Conservation (phyloP, 2,113 vertebrate genomes). For the Gadus chalcogrammus region DNA sequence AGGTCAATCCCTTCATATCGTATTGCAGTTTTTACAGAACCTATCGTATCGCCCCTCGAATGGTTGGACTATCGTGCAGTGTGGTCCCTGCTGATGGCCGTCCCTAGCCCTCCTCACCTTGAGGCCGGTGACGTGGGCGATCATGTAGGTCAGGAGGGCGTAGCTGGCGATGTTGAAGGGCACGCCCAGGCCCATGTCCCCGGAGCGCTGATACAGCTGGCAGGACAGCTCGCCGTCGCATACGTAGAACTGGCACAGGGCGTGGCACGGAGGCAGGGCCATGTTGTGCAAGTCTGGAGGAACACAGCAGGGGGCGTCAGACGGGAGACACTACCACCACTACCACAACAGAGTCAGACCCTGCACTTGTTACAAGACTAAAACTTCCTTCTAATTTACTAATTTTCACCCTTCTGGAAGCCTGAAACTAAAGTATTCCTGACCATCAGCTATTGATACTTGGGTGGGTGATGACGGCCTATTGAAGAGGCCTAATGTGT, state of each 20-base stretch:
- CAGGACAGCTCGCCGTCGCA: constrained; percentile 89
- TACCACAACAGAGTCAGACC: too few species aligned
- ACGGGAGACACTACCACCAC: background rate
- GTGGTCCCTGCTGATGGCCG: too few species aligned
- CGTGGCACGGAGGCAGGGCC: constrained; percentile 94
- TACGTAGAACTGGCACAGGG: constrained; percentile 95
- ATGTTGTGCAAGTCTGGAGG: constrained; percentile 85
- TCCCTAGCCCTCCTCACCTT: constrained; percentile 69
- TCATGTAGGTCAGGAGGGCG: constrained; percentile 93
- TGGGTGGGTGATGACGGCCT: too few species aligned
- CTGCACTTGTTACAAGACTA: background rate
- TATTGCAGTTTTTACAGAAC: too few species aligned
- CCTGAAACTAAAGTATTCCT: too few species aligned
- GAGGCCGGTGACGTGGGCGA: constrained; percentile 90
- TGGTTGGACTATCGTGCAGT: too few species aligned
- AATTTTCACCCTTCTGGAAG: too few species aligned
- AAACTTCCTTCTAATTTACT: too few species aligned
- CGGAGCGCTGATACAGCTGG: constrained; percentile 94
- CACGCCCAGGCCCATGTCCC: constrained; percentile 95
- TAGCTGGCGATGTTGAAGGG: constrained; percentile 99
- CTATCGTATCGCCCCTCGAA: too few species aligned
- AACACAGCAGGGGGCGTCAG: background rate
- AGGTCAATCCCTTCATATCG: too few species aligned
- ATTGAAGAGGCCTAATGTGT: too few species aligned
- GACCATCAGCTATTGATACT: too few species aligned